Evolutionary conservation across 2,113 vertebrate genomes (phyloP).

Genomic region (Heterochromis multidens): DNA sequence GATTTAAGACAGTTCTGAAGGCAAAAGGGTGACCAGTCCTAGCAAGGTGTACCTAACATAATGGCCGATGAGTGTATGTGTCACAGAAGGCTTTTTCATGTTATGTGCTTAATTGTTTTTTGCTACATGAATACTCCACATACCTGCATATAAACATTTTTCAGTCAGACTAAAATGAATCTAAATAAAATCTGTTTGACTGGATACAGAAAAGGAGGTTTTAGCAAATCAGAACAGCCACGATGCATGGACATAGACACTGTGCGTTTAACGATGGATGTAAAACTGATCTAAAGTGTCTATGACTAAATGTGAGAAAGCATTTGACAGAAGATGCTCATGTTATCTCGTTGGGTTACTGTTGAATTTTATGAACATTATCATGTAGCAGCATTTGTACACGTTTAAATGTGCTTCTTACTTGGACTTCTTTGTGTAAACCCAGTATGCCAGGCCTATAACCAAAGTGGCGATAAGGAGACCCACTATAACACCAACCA

Average conservation of each 20-base stretch:
- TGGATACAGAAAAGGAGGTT: background rate
- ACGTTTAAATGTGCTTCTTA: slow-evolving; percentile 64
- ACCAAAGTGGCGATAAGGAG: slow-evolving; percentile 84
- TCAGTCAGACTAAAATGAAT: background rate
- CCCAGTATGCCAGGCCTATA: slow-evolving; percentile 85
- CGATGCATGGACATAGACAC: accelerated
- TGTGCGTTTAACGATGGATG: background rate
- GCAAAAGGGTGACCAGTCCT: background rate
- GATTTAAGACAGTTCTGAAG: background rate
- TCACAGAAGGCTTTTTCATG: background rate
- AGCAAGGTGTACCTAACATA: background rate
- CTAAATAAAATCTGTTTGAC: background rate
- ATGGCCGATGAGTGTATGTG: background rate
- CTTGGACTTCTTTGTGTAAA: slow-evolving; percentile 94
- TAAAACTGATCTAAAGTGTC: background rate
- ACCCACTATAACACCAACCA: slow-evolving; percentile 90
- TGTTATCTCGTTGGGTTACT: background rate
- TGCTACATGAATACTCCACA: background rate
- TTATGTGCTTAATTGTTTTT: background rate
- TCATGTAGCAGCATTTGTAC: background rate
- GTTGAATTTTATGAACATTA: background rate
- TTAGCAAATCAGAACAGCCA: background rate
- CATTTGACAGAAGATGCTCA: background rate
- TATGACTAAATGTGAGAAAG: background rate
- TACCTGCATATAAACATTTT: background rate